Percentiles rank a stretch among this genome's conserved stretches.
These are phyloP conservation scores for Melanostoma scalare DNA, from an alignment of 2,888 invertebrate species.

Conservation along the genomic window DNA sequence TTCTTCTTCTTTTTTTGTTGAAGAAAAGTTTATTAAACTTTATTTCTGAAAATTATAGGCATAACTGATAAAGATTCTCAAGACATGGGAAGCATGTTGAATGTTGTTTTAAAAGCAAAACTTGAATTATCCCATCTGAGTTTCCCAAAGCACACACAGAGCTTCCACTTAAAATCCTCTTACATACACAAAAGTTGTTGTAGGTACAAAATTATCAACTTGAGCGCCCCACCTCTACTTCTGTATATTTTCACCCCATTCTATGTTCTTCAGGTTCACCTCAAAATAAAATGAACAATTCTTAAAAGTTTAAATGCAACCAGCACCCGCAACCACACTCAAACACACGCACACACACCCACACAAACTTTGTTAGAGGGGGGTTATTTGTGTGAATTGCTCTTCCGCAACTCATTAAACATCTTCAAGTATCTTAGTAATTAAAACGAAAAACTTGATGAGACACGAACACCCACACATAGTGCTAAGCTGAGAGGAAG, in stretches of 20 bases:
- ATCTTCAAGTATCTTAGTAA: conserved; percentile 65
- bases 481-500: neutral
- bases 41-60: conserved; percentile 7
- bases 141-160: conserved; percentile 30
- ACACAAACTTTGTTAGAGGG: conserved; percentile 4
- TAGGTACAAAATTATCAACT: conserved; percentile 67
- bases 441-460: conserved; percentile 60
- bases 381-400: conserved; percentile 60
- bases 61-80: conserved; percentile 41
- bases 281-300: conserved; percentile 61
- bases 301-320: conserved; percentile 46
- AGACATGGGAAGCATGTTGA: conserved; percentile 41
- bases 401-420: conserved; percentile 70
- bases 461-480: neutral
- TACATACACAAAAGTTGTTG: conserved; percentile 49
- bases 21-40: conserved; percentile 50
- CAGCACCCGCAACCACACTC: conserved; percentile 15
- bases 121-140: conserved; percentile 26
- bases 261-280: conserved; percentile 6
- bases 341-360: conserved; percentile 9
- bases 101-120: conserved; percentile 36
- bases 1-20: neutral
- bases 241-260: conserved; percentile 12
- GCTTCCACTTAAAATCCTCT: conserved; percentile 17
- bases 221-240: conserved; percentile 17